These are phyloP conservation scores for Alloscopus bannaensis DNA, from an alignment of 2,888 invertebrate species.

Conservation along the genomic window DNA sequence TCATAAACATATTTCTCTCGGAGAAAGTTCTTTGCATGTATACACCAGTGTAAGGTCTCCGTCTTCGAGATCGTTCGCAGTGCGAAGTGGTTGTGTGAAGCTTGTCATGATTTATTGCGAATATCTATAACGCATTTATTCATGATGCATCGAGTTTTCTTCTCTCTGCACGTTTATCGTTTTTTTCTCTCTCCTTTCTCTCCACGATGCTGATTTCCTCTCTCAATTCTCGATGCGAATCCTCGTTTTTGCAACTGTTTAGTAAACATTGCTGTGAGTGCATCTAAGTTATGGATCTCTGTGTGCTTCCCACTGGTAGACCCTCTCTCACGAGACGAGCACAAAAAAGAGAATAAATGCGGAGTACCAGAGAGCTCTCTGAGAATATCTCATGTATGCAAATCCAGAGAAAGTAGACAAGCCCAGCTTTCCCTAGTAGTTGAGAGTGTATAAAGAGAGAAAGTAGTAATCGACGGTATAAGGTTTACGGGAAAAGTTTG, in stretches of 20 bases:
- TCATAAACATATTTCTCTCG: not conserved
- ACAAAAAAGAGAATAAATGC: slow-evolving; percentile 1
- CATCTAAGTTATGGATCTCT: slow-evolving; percentile 52
- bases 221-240: slow-evolving; percentile 21
- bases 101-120: slow-evolving; percentile 65
- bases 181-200: slow-evolving; percentile 2
- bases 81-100: slow-evolving; percentile 32
- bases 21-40: not conserved
- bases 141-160: slow-evolving; percentile 60
- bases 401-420: too few relatives aligned
- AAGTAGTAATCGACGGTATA: not conserved
- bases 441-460: too few relatives aligned
- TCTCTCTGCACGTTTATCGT: slow-evolving; percentile 37
- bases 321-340: slow-evolving; percentile 20
- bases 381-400: too few relatives aligned
- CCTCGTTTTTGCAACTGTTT: slow-evolving; percentile 52
- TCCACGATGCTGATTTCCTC: slow-evolving; percentile 24
- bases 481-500: too few relatives aligned
- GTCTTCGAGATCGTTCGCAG: not conserved
- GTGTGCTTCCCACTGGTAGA: too few relatives aligned
- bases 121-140: slow-evolving; percentile 63
- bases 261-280: slow-evolving; percentile 59
- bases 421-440: too few relatives aligned
- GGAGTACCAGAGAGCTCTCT: too few relatives aligned
- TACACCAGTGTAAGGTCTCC: not conserved